Percentiles rank a stretch among this genome's conserved stretches.
Conservation (phyloP, 1,140 invertebrate species). For the Bombus pascuorum region DNA sequence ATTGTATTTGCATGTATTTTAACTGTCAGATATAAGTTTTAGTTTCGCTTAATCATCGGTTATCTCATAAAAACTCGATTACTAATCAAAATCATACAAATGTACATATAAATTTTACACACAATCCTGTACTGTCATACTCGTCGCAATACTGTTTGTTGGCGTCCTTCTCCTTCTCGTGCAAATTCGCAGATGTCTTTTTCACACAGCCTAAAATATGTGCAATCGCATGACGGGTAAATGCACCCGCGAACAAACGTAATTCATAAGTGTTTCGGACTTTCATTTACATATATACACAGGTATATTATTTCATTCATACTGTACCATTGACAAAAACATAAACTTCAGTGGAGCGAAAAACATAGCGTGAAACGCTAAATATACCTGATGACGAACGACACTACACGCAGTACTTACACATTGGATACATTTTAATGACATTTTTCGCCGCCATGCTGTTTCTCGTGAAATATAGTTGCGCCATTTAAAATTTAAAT, state of each 20-base stretch:
- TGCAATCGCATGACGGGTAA: not conserved
- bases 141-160: not conserved
- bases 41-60: not conserved
- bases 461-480: slow-evolving; percentile 36
- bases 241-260: slow-evolving; percentile 1
- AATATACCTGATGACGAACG: slow-evolving; percentile 14
- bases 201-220: slow-evolving; percentile 25
- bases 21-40: not conserved
- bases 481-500: slow-evolving; percentile 51
- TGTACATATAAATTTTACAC: not conserved
- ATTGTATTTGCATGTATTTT: too few relatives aligned
- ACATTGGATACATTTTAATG: not conserved
- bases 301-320: slow-evolving; percentile 16
- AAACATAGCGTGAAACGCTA: slow-evolving; percentile 2
- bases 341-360: not conserved
- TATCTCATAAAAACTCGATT: not conserved
- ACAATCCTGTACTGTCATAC: too few relatives aligned
- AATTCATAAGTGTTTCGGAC: not conserved
- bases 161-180: not conserved
- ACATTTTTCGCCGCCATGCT: not conserved
- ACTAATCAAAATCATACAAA: not conserved
- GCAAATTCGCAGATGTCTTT: slow-evolving; percentile 31
- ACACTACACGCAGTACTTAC: not conserved
- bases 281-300: not conserved
- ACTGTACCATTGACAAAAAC: not conserved